These are phyloP conservation scores for Meda fulgida DNA, from an alignment of 2,797 vertebrate genomes.

Conservation along the genomic window DNA sequence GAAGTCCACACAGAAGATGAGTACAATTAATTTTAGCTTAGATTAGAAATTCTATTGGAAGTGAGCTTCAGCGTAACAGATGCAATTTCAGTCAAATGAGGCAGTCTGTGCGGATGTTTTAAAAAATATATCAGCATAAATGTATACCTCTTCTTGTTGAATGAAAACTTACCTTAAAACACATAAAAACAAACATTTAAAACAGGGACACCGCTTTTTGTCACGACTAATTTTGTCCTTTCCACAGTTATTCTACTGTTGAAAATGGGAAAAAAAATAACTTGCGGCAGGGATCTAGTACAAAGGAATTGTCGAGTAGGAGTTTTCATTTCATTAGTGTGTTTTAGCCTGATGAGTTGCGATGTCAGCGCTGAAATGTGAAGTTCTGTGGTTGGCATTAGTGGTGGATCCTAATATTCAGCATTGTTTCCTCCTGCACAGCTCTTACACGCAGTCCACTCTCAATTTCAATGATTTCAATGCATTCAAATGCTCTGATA, in stretches of 20 bases:
- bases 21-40: background rate
- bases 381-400: slow-evolving; percentile 2
- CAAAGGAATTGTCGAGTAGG: background rate
- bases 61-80: background rate
- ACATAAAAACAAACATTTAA: background rate
- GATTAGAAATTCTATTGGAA: background rate
- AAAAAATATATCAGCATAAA: background rate
- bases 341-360: background rate
- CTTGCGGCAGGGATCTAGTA: background rate
- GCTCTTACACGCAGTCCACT: background rate
- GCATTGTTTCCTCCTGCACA: background rate
- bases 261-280: background rate
- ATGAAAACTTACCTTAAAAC: background rate
- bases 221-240: background rate
- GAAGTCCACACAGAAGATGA: background rate
- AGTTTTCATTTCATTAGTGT: slow-evolving; percentile 1
- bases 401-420: background rate
- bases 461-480: background rate
- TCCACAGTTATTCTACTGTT: too few species aligned
- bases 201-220: background rate
- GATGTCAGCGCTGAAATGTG: background rate
- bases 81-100: background rate
- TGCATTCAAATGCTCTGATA: background rate
- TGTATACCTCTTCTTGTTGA: background rate
- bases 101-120: background rate